Evolutionary conservation across 2,888 invertebrate species (phyloP).

Genomic region (Cotesia congregata): DNA sequence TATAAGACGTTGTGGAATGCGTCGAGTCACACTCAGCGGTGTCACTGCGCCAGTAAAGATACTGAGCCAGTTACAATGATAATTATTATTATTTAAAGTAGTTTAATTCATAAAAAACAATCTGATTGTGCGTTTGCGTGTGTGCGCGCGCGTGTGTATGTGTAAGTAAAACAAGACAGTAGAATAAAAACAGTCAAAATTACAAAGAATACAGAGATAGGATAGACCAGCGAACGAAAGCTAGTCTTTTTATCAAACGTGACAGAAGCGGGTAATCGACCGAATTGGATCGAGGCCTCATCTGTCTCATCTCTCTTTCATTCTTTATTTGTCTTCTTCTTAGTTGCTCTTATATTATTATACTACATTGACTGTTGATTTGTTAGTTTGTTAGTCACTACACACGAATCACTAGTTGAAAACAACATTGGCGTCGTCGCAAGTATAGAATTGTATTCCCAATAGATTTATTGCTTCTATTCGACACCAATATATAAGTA

Average conservation of each 20-base stretch:
- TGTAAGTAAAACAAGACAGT: slow-evolving; percentile 21
- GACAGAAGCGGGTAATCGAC: slow-evolving; percentile 42
- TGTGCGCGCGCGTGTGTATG: slow-evolving; percentile 2
- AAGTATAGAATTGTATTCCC: slow-evolving; percentile 30
- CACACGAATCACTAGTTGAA: not conserved
- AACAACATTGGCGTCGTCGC: slow-evolving; percentile 5
- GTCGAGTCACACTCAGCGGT: slow-evolving; percentile 45
- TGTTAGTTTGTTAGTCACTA: not conserved
- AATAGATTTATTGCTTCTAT: not conserved
- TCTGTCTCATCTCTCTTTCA: slow-evolving; percentile 30
- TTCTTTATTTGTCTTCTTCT: not conserved
- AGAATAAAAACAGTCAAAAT: slow-evolving; percentile 25
- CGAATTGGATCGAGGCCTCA: slow-evolving; percentile 46
- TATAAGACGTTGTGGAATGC: slow-evolving; percentile 45
- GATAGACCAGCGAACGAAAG: slow-evolving; percentile 36
- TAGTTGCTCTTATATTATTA: not conserved
- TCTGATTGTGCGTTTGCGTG: not conserved
- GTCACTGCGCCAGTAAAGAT: slow-evolving; percentile 20
- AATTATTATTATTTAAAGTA: slow-evolving; percentile 13
- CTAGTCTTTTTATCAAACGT: slow-evolving; percentile 35
- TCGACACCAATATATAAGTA: not conserved
- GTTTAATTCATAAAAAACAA: slow-evolving; percentile 17
- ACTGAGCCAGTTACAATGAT: slow-evolving; percentile 18
- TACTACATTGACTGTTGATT: not conserved
- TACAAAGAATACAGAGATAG: slow-evolving; percentile 2